These are phyloP conservation scores for Caranx ignobilis DNA, from an alignment of 2,113 vertebrate species.

Conservation along the genomic window DNA sequence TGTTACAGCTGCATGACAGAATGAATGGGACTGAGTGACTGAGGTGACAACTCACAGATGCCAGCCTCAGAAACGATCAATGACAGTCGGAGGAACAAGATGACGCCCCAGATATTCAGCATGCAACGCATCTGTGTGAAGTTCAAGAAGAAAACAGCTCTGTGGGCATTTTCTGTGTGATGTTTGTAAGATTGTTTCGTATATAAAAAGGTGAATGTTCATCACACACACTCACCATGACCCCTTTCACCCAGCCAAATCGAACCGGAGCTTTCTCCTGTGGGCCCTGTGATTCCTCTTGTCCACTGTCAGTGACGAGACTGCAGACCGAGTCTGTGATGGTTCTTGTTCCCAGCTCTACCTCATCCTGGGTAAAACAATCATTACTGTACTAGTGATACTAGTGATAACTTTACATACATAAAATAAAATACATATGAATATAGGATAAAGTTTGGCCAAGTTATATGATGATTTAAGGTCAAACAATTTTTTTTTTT, in stretches of 20 bases:
- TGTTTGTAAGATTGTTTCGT: not conserved
- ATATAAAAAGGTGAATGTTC: too few relatives aligned
- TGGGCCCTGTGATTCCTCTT: constrained; percentile 5
- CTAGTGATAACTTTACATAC: too few relatives aligned
- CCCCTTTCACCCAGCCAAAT: constrained; percentile 82
- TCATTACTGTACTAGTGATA: too few relatives aligned
- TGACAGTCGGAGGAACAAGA: constrained; percentile 82
- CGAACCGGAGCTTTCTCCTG: constrained; percentile 47
- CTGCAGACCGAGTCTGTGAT: constrained; percentile 25
- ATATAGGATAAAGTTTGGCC: too few relatives aligned
- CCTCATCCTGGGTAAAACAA: constrained; percentile 34
- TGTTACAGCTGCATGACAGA: not conserved
- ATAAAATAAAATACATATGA: too few relatives aligned
- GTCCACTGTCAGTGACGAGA: constrained; percentile 2
- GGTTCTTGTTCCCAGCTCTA: not conserved
- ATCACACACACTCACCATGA: constrained; percentile 73
- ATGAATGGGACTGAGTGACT: not conserved
- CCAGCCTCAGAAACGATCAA: constrained; percentile 84
- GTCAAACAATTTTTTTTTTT: too few relatives aligned
- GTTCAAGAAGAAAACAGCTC: not conserved
- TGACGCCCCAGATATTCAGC: constrained; percentile 85
- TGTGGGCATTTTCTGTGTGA: not conserved
- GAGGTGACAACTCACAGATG: constrained; percentile 71
- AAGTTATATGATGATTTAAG: not conserved
- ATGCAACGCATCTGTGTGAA: constrained; percentile 81